phyloP scores from a whole-genome alignment of 2,113 vertebrate species.

The Circaetus cinerascens region DNA sequence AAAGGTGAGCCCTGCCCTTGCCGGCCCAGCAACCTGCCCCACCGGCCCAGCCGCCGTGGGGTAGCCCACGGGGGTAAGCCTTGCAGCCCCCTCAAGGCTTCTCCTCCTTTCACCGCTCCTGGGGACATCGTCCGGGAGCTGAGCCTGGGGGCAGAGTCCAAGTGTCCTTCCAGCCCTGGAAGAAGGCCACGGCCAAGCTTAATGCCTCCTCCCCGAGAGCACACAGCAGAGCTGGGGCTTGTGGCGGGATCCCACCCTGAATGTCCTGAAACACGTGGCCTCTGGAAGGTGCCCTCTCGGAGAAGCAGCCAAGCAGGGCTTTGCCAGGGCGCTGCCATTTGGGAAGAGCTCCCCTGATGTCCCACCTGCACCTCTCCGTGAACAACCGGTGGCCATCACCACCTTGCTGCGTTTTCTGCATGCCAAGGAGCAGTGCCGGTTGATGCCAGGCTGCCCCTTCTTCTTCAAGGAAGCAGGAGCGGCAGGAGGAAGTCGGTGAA shows the following conservation, averaged over 20 bases:
- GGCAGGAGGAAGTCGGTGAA: neutral
- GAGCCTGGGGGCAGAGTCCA: neutral
- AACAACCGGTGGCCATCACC: neutral
- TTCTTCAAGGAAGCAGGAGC: neutral
- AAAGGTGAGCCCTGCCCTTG: neutral
- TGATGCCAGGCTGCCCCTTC: neutral
- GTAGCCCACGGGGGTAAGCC: neutral
- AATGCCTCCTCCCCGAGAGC: neutral
- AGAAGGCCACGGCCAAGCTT: neutral
- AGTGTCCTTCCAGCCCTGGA: neutral
- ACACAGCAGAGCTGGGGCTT: neutral
- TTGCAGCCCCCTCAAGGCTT: neutral
- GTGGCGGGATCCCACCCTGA: neutral
- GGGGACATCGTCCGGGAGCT: neutral
- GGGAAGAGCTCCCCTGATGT: neutral
- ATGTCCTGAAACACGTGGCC: neutral
- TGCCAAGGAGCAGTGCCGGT: rapidly evolving
- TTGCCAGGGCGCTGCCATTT: neutral
- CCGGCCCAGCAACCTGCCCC: neutral
- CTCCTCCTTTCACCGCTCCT: neutral
- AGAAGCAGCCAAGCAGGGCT: neutral
- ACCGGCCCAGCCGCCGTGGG: neutral
- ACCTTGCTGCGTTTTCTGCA: neutral
- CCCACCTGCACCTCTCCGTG: rapidly evolving
- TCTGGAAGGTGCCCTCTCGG: neutral